Conservation (phyloP, 2,113 vertebrate genomes). For the Naja naja region DNA sequence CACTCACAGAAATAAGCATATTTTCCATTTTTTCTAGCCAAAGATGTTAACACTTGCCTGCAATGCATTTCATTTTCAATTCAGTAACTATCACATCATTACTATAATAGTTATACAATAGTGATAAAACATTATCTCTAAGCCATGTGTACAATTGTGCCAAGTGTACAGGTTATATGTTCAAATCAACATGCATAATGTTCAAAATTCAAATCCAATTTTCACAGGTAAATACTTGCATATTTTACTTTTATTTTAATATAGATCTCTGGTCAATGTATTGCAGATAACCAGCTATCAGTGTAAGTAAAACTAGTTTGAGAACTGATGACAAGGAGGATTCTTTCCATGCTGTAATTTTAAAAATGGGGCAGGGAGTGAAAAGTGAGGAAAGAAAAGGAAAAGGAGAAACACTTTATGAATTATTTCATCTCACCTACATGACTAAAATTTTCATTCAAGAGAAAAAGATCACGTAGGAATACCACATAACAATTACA, state of each 20-base stretch:
- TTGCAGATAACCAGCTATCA: conserved; percentile 9
- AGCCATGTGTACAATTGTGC: not conserved
- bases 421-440: not conserved
- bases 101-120: not conserved
- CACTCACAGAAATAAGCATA: not conserved
- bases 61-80: not conserved
- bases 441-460: not conserved
- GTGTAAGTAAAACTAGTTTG: not conserved
- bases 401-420: not conserved
- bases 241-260: conserved; percentile 24
- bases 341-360: conserved; percentile 33
- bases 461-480: not conserved
- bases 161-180: not conserved
- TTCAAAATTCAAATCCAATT: conserved; percentile 9
- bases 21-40: not conserved
- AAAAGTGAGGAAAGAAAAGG: not conserved
- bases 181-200: not conserved
- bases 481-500: not conserved
- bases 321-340: conserved; percentile 31
- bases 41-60: conserved; percentile 6
- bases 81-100: not conserved
- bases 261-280: not conserved
- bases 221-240: conserved; percentile 34
- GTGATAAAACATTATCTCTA: not conserved
- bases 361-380: not conserved